A percentile compares a stretch with the other conserved stretches of the same genome.
These are phyloP conservation scores for Episyrphus balteatus DNA, from an alignment of 1,140 invertebrate species.

Conservation along the genomic window DNA sequence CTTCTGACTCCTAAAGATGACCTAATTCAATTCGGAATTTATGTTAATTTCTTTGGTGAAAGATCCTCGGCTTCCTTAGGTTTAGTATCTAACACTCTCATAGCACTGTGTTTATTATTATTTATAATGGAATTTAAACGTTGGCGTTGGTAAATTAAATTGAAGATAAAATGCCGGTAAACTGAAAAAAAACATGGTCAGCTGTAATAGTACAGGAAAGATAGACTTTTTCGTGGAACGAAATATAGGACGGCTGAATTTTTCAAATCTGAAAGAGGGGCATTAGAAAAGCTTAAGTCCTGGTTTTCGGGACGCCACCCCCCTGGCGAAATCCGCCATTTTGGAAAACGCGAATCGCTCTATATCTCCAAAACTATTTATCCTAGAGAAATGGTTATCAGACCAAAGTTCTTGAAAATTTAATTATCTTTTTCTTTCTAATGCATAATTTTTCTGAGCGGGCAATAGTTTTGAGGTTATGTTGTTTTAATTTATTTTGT, in stretches of 20 bases:
- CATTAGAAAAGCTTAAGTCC: too few relatives aligned
- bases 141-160: too few relatives aligned
- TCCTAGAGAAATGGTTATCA: not conserved
- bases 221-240: too few relatives aligned
- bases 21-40: slow-evolving; percentile 23
- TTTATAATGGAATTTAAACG: not conserved
- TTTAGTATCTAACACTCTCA: slow-evolving; percentile 8
- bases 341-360: too few relatives aligned
- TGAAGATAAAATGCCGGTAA: not conserved
- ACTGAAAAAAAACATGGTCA: slow-evolving; percentile 1
- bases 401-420: too few relatives aligned
- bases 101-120: not conserved
- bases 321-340: too few relatives aligned
- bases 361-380: not conserved
- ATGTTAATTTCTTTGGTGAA: slow-evolving; percentile 27
- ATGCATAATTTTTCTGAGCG: not conserved
- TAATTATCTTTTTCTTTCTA: not conserved
- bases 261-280: too few relatives aligned
- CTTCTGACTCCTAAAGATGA: slow-evolving; percentile 10
- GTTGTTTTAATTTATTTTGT: too few relatives aligned
- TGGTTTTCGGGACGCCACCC: too few relatives aligned
- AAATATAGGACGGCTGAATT: too few relatives aligned
- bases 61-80: slow-evolving; percentile 3
- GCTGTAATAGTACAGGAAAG: not conserved
- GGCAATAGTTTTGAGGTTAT: too few relatives aligned